phyloP scores from a whole-genome alignment of 2,797 vertebrate species.

The Pseudochromis fuscus region DNA sequence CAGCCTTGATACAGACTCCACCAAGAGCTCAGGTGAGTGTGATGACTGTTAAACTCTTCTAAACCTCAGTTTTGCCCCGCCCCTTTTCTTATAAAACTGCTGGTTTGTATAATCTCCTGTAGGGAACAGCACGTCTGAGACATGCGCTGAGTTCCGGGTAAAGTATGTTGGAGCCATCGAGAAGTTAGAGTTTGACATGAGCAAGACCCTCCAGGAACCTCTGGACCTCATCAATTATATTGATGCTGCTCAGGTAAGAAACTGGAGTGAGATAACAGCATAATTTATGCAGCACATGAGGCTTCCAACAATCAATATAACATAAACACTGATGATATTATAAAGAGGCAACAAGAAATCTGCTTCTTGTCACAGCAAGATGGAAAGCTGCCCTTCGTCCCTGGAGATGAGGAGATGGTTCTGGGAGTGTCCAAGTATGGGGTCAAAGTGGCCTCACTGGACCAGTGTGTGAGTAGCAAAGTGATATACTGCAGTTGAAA shows the following conservation, averaged over 20 bases:
- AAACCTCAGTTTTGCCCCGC: background rate
- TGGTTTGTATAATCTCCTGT: conserved; percentile 21
- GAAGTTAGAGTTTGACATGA: conserved; percentile 90
- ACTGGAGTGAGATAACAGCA: background rate
- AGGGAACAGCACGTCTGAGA: conserved; percentile 91
- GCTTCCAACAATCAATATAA: background rate
- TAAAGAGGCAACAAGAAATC: conserved; percentile 3
- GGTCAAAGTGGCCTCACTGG: conserved; percentile 93
- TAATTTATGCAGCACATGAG: background rate
- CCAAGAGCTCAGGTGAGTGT: conserved; percentile 93
- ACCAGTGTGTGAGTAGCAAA: conserved; percentile 93
- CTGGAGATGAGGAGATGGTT: conserved; percentile 94
- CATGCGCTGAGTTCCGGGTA: conserved; percentile 94
- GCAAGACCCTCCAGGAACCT: conserved; percentile 91
- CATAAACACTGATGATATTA: background rate
- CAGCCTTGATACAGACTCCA: conserved; percentile 97
- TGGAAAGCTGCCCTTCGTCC: conserved; percentile 96
- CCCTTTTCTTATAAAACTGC: background rate
- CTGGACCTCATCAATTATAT: conserved; percentile 97
- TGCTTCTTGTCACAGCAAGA: conserved; percentile 89
- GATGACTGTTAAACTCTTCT: background rate
- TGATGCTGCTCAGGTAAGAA: conserved; percentile 93
- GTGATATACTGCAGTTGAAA: background rate
- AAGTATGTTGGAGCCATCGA: conserved; percentile 96
- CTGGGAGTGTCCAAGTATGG: conserved; percentile 96